These are phyloP conservation scores for Percopsis omiscomaycus DNA, from an alignment of 2,797 vertebrate species.

Conservation along the genomic window DNA sequence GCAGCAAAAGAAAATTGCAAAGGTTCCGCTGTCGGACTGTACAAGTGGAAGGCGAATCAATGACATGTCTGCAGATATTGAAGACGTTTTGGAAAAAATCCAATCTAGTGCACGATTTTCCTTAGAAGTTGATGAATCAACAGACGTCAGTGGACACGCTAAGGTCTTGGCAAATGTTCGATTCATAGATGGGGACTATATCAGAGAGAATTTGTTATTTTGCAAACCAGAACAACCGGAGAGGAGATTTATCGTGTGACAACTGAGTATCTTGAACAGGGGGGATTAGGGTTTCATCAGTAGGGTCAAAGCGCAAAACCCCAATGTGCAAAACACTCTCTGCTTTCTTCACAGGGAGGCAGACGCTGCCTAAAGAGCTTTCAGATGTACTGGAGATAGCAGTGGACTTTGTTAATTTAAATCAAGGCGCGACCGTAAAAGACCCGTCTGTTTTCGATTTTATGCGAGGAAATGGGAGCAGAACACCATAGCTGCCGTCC, in stretches of 20 bases:
- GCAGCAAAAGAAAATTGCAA: not conserved
- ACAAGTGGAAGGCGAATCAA: not conserved
- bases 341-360: conserved; percentile 19
- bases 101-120: not conserved
- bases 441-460: conserved; percentile 17
- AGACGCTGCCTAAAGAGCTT: conserved; percentile 19
- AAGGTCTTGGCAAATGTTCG: conserved; percentile 22
- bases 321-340: not conserved
- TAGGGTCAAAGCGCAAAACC: conserved; percentile 8
- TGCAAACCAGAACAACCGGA: not conserved
- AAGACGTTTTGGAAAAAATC: conserved; percentile 1
- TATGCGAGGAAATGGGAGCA: conserved; percentile 20
- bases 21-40: not conserved
- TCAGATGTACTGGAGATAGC: conserved; percentile 20
- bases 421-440: conserved; percentile 14
- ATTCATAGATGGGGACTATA: conserved; percentile 21
- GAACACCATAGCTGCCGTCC: conserved; percentile 6
- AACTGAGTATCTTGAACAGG: not conserved
- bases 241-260: not conserved
- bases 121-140: not conserved
- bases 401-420: conserved; percentile 21
- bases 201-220: conserved; percentile 22
- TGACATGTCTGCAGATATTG: not conserved
- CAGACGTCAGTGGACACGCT: not conserved
- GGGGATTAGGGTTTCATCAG: not conserved